Base-by-base conservation (phyloP, 2,888 invertebrate species). In the Hymenopus coronatus region DNA sequence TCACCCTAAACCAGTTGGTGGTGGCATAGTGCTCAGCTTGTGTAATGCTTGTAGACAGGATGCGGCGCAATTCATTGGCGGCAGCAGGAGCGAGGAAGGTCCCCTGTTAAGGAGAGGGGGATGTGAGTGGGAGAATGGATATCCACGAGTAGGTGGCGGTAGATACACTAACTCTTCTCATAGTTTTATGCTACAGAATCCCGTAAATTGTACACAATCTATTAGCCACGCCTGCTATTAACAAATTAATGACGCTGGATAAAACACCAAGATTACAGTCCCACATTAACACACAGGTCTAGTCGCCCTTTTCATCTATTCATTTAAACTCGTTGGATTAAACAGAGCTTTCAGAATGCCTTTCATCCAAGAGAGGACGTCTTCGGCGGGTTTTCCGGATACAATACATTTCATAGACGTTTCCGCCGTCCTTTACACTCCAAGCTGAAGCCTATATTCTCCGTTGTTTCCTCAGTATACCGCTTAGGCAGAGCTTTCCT, bases 21-120 rank as follows among this genome's bases (percentile, higher is more conserved):
- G 54, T 70, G 8, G 54, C 2, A 25, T 70, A 20, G 54, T 70
- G 20, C 54, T 70, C 54, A 25, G 85, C 85, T 85, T 85, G 85
- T 85, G 85, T 85, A 85, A 85, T 15, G 46, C 46, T 46, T 46
- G 84, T 30, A 84, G 85, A 85, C 85, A 85, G 85, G 85, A 85
- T 85, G 85, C 85, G 85, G 54, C 85, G 85, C 85, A 85, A 85
- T 85, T 85, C 85, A 28, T 85, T 85, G 85, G 46, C 85, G 54
- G 54, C 54, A 70, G 54, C n/a, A 85, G 85, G 27, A 27, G 85
- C 85, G 15, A 27, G 46, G n/a, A 46, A 46, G 14, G 84, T 12
- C 84, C 84, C 84, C 84, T 28, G 28, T 25, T 84, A 20, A 7
- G 28, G 84, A 54, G 46, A 25, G 54, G 54, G 54, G 25, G 54